Base-by-base conservation (phyloP, 2,797 vertebrate genomes). In the Eulemur mongoz region DNA sequence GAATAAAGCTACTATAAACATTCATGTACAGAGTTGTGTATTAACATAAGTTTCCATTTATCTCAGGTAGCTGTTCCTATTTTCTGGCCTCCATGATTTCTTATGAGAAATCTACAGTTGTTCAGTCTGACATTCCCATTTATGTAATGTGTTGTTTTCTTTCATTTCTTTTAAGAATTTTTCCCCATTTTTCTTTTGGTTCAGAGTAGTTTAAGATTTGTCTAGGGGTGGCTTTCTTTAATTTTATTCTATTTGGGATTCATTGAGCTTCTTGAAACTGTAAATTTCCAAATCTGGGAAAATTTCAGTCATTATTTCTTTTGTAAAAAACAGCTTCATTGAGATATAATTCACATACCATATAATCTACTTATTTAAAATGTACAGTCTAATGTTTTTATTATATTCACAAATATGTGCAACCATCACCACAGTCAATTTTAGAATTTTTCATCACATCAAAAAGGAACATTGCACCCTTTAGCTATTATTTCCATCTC, bases 201-300 rank as follows among this genome's bases (percentile, higher is more conserved):
- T 91, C 82, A 83, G 4, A 35, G 40, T 85, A 35, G 45, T 91
- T 72, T 88, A 78, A 83, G 61, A 63, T 69, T 35, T 12, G 6
- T 83, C 9, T 83, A 83, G 48, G 30, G 8, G 32, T 94, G 17
- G 4, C 43, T 83, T 81, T 86, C 23, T 35, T 91, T 50, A 59
- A 73, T 57, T 96, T 83, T 84, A 69, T 91, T n/a, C 8, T 72
- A 12, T 54, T 63, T 65, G 14, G 1, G n/a, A 13, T 79, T 95
- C 50, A 30, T 23, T 87, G 61, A 82, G 2, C 45, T 89, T 78
- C 38, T 73, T 95, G 5, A 92, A 70, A 80, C 18, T 89, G 4
- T 92, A 89, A 76, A 81, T 92, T 93, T 45, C 11, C 15, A 50
- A 72, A 80, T 93, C 85, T 86, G 38, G 57, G 59, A 63, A 90